Conservation (phyloP, 2,797 vertebrate species). For the Knipowitschia caucasica region DNA sequence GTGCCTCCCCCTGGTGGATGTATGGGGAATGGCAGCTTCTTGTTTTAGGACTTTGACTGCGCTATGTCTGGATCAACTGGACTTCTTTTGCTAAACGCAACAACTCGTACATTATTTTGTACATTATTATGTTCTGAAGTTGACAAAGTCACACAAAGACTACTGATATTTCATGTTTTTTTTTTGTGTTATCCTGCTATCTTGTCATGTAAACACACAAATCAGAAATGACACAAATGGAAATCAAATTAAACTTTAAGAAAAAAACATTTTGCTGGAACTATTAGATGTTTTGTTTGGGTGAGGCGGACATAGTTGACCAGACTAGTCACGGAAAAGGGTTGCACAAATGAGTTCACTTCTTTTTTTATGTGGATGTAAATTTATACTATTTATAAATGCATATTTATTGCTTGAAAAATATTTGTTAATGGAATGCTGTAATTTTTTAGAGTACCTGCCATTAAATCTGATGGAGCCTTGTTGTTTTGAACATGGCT, state of each 20-base stretch:
- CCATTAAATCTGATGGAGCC: constrained; percentile 99
- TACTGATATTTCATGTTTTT: constrained; percentile 82
- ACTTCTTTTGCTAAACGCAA: constrained; percentile 73
- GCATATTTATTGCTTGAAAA: constrained; percentile 99
- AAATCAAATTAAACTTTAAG: constrained; percentile 35
- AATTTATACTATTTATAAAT: constrained; percentile 99
- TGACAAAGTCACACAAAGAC: constrained; percentile 89
- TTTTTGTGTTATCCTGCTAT: constrained; percentile 50
- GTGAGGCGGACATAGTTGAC: constrained; percentile 74
- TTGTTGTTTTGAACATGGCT: constrained; percentile 92
- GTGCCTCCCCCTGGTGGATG: constrained; percentile 82
- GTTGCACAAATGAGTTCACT: constrained; percentile 97
- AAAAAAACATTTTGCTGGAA: constrained; percentile 66
- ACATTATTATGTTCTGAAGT: constrained; percentile 91
- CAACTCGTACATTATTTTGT: constrained; percentile 81
- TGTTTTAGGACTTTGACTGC: constrained; percentile 78
- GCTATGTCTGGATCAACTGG: constrained; percentile 86
- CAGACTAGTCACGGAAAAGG: constrained; percentile 88
- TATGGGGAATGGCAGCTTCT: constrained; percentile 74
- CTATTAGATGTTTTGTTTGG: constrained; percentile 77
- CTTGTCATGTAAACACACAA: constrained; percentile 79
- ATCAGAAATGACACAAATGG: constrained; percentile 69
- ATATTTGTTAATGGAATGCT: constrained; percentile 99
- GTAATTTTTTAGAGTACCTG: constrained; percentile 95
- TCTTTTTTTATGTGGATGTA: constrained; percentile 94